phyloP scores from a whole-genome alignment of 2,797 vertebrate genomes.

The Cyclura pinguis region DNA sequence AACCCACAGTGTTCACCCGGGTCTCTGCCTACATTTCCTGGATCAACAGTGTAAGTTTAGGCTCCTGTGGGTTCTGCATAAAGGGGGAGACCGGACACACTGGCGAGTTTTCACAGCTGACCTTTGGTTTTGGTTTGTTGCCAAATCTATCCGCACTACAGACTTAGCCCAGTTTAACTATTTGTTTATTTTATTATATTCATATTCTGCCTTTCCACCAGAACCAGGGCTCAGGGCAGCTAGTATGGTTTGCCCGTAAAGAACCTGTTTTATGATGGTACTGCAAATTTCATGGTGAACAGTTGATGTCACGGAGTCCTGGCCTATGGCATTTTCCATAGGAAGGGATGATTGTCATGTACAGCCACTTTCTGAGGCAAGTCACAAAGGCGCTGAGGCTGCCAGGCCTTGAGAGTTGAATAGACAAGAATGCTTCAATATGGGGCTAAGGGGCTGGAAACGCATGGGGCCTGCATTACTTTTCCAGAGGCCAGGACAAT shows the following conservation, averaged over 20 bases:
- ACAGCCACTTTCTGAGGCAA: too few relatives aligned
- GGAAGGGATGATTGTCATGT: too few relatives aligned
- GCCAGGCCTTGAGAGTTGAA: too few relatives aligned
- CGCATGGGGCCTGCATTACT: too few relatives aligned
- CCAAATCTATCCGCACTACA: neutral
- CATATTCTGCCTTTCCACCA: neutral
- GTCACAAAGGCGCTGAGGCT: too few relatives aligned
- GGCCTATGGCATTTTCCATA: neutral
- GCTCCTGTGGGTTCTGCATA: neutral
- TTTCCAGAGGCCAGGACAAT: too few relatives aligned
- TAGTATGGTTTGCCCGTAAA: neutral
- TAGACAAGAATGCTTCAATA: too few relatives aligned
- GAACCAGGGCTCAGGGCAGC: neutral
- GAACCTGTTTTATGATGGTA: neutral
- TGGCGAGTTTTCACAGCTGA: neutral
- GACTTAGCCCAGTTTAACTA: neutral
- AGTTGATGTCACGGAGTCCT: neutral
- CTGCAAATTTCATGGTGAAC: neutral
- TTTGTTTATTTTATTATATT: neutral
- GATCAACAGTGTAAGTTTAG: conserved; percentile 85
- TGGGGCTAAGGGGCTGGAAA: too few relatives aligned
- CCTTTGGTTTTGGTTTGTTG: neutral
- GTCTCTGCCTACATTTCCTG: conserved; percentile 89
- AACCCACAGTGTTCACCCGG: conserved; percentile 90
- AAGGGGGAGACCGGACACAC: neutral